A percentile compares a stretch with the other conserved stretches of the same genome.
phyloP scores from a whole-genome alignment of 2,113 vertebrate species.

The Nettapus auritus region DNA sequence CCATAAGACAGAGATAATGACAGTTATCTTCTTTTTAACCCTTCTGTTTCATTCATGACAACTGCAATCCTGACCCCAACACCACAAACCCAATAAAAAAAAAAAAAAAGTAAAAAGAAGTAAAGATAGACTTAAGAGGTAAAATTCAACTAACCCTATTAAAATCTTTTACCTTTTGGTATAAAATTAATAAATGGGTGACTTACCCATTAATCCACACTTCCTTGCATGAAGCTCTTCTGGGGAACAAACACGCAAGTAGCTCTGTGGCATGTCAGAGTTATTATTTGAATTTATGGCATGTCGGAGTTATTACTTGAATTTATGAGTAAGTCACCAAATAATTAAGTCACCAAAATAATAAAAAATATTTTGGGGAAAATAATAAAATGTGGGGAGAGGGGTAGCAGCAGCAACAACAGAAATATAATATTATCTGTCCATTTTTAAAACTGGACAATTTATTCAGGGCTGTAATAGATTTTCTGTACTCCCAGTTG shows the following conservation, averaged over 20 bases:
- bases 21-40: not conserved
- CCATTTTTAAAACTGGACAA: not conserved
- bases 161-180: not conserved
- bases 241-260: not conserved
- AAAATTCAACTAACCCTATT: not conserved
- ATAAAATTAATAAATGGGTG: too few species aligned
- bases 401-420: not conserved
- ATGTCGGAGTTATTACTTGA: too few species aligned
- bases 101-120: not conserved
- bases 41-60: slow-evolving; percentile 9
- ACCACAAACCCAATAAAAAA: not conserved
- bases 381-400: too few species aligned
- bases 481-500: not conserved
- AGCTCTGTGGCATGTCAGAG: not conserved
- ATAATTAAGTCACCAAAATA: not conserved
- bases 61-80: not conserved
- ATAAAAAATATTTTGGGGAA: not conserved
- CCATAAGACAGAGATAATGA: not conserved
- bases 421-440: not conserved
- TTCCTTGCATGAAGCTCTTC: not conserved
- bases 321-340: slow-evolving; percentile 20
- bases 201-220: too few species aligned
- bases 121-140: slow-evolving; percentile 2
- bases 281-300: slow-evolving; percentile 18
- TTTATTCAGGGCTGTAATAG: not conserved